Conservation (phyloP, 2,797 vertebrate genomes). For the Masticophis lateralis region DNA sequence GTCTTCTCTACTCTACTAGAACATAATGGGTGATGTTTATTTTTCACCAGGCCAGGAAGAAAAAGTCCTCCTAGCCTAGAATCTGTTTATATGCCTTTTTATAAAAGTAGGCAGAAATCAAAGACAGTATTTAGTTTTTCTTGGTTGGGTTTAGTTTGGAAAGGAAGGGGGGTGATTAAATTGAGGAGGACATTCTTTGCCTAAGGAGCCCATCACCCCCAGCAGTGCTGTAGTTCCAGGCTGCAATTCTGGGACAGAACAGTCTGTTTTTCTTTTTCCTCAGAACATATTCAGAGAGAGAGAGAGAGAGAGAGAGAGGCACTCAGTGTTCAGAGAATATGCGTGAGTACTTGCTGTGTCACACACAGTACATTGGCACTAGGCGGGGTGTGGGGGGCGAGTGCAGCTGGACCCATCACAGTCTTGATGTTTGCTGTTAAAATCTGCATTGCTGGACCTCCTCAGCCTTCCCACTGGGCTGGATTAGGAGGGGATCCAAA, state of each 20-base stretch:
- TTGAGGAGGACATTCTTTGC: background rate
- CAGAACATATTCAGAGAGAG: slow-evolving; percentile 7
- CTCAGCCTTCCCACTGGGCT: background rate
- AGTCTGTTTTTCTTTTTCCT: slow-evolving; percentile 30
- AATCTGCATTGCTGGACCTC: background rate
- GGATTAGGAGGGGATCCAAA: background rate
- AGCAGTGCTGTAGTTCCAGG: background rate
- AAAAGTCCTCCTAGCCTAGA: background rate
- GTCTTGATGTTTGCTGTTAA: background rate
- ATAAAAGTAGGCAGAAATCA: background rate
- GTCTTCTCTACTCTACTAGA: background rate
- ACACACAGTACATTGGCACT: background rate
- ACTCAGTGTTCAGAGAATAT: background rate
- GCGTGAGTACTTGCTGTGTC: slow-evolving; percentile 12
- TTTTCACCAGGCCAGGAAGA: background rate
- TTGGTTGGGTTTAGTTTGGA: background rate
- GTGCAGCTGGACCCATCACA: background rate
- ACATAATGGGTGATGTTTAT: background rate
- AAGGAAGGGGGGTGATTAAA: background rate
- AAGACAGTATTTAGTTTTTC: background rate
- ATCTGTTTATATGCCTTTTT: background rate
- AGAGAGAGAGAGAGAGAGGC: background rate
- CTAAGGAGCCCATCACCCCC: background rate
- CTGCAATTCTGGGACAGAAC: slow-evolving; percentile 17
- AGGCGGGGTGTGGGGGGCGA: background rate